Base-by-base conservation (phyloP, 1,140 invertebrate species). In the Ceratoteleas bidentatus region DNA sequence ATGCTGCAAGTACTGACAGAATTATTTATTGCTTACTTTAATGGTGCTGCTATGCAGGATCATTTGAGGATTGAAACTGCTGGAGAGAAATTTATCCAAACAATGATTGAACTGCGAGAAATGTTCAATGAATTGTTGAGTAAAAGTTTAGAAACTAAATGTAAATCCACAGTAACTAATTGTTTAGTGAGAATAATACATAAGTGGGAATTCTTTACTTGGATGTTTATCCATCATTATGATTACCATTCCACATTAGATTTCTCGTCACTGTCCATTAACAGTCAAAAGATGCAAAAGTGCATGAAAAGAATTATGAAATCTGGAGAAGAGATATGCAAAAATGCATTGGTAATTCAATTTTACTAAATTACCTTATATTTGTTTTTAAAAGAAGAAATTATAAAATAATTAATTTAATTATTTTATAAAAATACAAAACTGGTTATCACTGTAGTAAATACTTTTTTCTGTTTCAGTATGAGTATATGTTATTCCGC, bases 401-500 rank as follows among this genome's bases (percentile, higher is more conserved):
- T n/a, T n/a, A n/a, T n/a, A n/a, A n/a, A n/a, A n/a, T n/a, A n/a
- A n/a, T n/a, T n/a, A n/a, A n/a, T n/a, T n/a, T n/a, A n/a, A n/a
- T n/a, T n/a, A n/a, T n/a, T n/a, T n/a, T n/a, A n/a, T n/a, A n/a
- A n/a, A 47, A 61, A 50, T 43, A 43, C 40, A 43, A 43, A 43
- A 43, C n/a, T 43, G 40, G n/a, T 43, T 10, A 10, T 43, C 9
- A 6, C 9, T 6, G 0, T 10, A 43, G 6, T 43, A 43, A 40
- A 40, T 47, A 47, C 64, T 16, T 65, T 33, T 49, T 57, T 34
- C 72, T 66, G 8, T 88, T 87, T 81, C 83, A 88, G 87, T 86
- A 86, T 66, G 85, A 83, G 49, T 81, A 88, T 80, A 73, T 87
- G 50, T 73, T 87, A 43, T 76, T 85, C 57, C 56, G 52, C 60